These are phyloP conservation scores for Perognathus longimembris DNA, from an alignment of 2,113 vertebrate species.

Conservation along the genomic window DNA sequence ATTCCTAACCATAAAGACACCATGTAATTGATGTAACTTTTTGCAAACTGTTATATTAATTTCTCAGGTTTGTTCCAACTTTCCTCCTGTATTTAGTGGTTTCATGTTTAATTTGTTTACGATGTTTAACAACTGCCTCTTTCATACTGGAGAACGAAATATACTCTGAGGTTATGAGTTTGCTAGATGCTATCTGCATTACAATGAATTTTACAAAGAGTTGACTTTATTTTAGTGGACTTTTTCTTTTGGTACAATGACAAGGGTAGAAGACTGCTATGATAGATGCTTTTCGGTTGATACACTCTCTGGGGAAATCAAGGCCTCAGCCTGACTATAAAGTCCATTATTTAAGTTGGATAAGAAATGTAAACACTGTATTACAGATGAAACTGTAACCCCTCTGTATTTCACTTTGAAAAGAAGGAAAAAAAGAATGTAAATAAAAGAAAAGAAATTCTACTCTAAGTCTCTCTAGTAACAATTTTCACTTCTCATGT, in stretches of 20 bases:
- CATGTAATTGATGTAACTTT: neutral
- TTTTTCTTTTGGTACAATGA: neutral
- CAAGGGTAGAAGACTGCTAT: neutral
- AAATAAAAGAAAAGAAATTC: too few relatives aligned
- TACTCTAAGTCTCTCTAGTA: neutral
- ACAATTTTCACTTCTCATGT: neutral
- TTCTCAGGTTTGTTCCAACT: neutral
- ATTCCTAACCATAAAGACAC: neutral
- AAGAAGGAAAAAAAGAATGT: too few relatives aligned
- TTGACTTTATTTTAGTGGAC: neutral
- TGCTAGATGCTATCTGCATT: neutral
- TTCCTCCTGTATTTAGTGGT: neutral
- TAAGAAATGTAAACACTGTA: too few relatives aligned
- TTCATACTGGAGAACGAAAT: neutral
- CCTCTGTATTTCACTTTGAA: too few relatives aligned
- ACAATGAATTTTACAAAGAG: constrained; percentile 6
- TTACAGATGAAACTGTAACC: too few relatives aligned
- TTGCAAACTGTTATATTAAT: neutral
- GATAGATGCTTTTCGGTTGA: neutral
- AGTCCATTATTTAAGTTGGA: neutral
- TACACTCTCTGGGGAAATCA: neutral
- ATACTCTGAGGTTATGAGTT: too few relatives aligned
- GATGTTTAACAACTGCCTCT: neutral
- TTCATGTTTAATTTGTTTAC: neutral
- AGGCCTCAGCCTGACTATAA: neutral